Percentiles rank a stretch among this genome's conserved stretches.
Conservation (phyloP, 1,140 invertebrate genomes). For the Drosophila arawakana region DNA sequence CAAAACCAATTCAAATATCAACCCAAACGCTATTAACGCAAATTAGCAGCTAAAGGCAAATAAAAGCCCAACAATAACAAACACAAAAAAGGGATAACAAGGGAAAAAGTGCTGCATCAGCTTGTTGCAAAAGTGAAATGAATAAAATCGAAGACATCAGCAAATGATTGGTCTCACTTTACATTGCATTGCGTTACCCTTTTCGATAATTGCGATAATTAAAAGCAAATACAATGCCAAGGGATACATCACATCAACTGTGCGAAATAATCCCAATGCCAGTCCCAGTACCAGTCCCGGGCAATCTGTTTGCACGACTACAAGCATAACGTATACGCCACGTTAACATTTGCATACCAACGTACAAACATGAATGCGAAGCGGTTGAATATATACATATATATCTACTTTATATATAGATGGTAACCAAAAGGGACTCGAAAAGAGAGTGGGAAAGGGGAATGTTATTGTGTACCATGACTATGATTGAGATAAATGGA, state of each 20-base stretch:
- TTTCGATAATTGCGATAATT: constrained; percentile 82
- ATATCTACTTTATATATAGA: too few relatives aligned
- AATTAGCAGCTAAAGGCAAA: constrained; percentile 52
- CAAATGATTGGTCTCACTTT: constrained; percentile 64
- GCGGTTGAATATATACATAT: too few relatives aligned
- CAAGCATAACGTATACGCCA: constrained; percentile 66
- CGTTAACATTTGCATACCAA: constrained; percentile 71
- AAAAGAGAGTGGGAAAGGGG: background rate
- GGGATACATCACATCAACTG: constrained; percentile 46
- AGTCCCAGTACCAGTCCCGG: background rate
- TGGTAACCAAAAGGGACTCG: constrained; percentile 3
- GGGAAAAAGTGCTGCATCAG: constrained; percentile 60
- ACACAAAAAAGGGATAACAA: constrained; percentile 31
- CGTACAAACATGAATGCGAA: constrained; percentile 6
- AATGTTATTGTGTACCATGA: constrained; percentile 55
- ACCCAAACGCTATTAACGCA: constrained; percentile 44
- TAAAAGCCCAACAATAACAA: constrained; percentile 41
- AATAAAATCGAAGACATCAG: constrained; percentile 76
- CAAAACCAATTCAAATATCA: constrained; percentile 17
- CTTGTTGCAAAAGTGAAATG: constrained; percentile 46
- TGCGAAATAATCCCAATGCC: constrained; percentile 43
- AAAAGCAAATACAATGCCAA: constrained; percentile 79
- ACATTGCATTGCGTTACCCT: constrained; percentile 71
- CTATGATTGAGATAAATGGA: constrained; percentile 80
- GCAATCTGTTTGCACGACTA: constrained; percentile 60